phyloP scores from a whole-genome alignment of 2,113 vertebrate genomes.

The Amia ocellicauda region DNA sequence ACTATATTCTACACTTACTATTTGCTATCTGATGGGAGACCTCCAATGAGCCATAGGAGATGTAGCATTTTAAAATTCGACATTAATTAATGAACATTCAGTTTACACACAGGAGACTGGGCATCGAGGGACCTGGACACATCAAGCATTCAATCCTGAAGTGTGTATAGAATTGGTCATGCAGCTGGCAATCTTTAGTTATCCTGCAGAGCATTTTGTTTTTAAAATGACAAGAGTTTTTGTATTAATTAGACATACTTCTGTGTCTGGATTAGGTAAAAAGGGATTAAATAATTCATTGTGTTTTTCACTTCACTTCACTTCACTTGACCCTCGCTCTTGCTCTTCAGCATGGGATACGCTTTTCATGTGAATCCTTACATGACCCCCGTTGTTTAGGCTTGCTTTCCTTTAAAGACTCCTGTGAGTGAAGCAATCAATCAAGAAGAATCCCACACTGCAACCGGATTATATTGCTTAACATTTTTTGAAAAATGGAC shows the following conservation, averaged over 20 bases:
- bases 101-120: no score
- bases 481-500: constrained; percentile 14
- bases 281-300: background rate
- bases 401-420: background rate
- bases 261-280: no score
- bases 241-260: no score
- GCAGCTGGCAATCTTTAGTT: constrained; percentile 2
- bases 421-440: constrained; percentile 4
- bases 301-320: no score
- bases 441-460: constrained; percentile 4
- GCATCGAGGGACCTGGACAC: background rate
- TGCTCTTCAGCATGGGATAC: background rate
- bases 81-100: constrained; percentile 4
- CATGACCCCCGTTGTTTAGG: background rate
- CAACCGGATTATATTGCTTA: background rate
- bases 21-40: no score
- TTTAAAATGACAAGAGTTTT: no score
- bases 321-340: no score
- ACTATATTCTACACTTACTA: no score
- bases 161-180: background rate
- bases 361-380: background rate
- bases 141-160: background rate
- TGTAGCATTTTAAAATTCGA: no score
- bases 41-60: no score
- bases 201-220: background rate